A percentile compares a stretch with the other conserved stretches of the same genome.
Evolutionary conservation across 2,113 vertebrate genomes (phyloP).

Genomic region (Rhinoptilus africanus): DNA sequence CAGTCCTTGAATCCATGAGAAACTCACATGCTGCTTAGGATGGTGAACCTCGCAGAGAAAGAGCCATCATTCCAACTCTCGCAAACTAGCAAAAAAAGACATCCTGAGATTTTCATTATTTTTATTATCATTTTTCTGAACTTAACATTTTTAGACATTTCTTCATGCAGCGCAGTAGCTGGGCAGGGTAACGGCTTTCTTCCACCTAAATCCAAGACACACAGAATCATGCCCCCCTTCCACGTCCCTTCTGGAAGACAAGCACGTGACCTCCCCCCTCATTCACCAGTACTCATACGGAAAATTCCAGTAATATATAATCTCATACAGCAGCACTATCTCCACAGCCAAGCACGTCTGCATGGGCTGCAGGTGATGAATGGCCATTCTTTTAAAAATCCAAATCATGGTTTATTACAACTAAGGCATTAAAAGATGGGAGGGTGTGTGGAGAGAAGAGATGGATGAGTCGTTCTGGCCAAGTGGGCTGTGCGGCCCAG

Average conservation of each 20-base stretch:
- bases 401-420: not conserved
- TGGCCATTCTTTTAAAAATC: not conserved
- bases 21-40: not conserved
- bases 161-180: not conserved
- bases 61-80: not conserved
- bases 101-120: not conserved
- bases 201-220: not conserved
- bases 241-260: not conserved
- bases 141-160: not conserved
- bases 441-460: not conserved
- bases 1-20: not conserved
- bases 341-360: not conserved
- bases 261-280: not conserved
- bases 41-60: not conserved
- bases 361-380: not conserved
- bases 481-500: not conserved
- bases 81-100: not conserved
- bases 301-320: not conserved
- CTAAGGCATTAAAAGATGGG: not conserved
- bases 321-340: rapidly evolving
- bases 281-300: not conserved
- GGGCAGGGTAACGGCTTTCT: not conserved
- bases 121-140: not conserved
- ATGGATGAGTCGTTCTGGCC: not conserved
- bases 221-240: rapidly evolving